A percentile compares a stretch with the other conserved stretches of the same genome.
phyloP scores from a whole-genome alignment of 1,140 invertebrate genomes.

The Hycleus cichorii region DNA sequence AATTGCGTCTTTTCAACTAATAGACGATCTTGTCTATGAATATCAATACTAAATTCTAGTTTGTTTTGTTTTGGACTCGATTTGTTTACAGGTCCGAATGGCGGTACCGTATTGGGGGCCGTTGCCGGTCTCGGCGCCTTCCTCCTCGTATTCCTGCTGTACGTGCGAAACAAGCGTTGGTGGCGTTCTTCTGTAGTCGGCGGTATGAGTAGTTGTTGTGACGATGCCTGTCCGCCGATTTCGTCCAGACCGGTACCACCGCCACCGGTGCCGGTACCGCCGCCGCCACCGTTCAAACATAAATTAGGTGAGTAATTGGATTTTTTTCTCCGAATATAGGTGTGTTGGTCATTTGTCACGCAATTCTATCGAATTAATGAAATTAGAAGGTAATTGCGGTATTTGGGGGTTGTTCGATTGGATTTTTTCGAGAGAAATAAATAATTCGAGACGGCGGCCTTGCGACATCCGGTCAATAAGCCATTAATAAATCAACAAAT shows the following conservation, averaged over 20 bases:
- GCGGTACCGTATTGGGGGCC: constrained; percentile 68
- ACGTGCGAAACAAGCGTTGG: constrained; percentile 71
- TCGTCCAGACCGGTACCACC: constrained; percentile 43
- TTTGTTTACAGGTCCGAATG: constrained; percentile 52
- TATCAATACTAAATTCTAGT: background rate
- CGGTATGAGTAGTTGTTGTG: constrained; percentile 50
- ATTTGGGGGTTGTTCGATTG: too few relatives aligned
- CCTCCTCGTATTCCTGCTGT: constrained; percentile 70
- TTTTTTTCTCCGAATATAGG: background rate
- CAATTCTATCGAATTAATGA: background rate
- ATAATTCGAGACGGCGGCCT: too few relatives aligned
- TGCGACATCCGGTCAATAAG: too few relatives aligned
- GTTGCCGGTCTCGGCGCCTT: constrained; percentile 66
- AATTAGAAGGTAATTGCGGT: background rate
- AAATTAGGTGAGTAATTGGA: constrained; percentile 31
- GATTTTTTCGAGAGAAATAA: too few relatives aligned
- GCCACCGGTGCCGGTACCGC: constrained; percentile 38
- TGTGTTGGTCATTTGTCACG: background rate
- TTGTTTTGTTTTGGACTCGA: background rate
- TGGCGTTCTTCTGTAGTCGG: constrained; percentile 54
- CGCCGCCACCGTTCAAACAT: constrained; percentile 23
- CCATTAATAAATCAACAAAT: too few relatives aligned
- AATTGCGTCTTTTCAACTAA: too few relatives aligned
- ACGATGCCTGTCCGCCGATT: constrained; percentile 46
- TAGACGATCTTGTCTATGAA: too few relatives aligned